Base-by-base conservation (phyloP, 2,888 invertebrate species). In the Eupelmus urozonus region DNA sequence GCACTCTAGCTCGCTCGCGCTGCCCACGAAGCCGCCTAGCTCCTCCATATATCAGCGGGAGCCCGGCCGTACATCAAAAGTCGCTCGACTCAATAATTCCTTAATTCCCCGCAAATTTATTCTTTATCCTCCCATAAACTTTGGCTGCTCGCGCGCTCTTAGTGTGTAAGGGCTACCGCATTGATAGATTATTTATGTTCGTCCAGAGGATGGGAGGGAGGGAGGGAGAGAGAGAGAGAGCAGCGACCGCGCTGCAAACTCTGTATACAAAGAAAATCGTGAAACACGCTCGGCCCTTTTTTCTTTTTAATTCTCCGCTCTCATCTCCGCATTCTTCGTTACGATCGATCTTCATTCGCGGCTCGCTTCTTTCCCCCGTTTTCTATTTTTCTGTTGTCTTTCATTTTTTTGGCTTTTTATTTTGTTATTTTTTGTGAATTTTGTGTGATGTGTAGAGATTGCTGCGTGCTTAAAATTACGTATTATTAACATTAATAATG, bases 21-120 rank as follows among this genome's bases (percentile, higher is more conserved):
- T n/a, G n/a, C n/a, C n/a, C n/a, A n/a, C n/a, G n/a, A n/a, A n/a
- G n/a, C n/a, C n/a, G n/a, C n/a, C n/a, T n/a, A n/a, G n/a, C n/a
- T n/a, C n/a, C 4, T 0, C 51, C 74, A 34, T 66, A 59, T 29
- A 66, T 74, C 66, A 49, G 51, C 18, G 16, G n/a, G 42, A 4
- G 66, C 40, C 29, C 1, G 51, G 65, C 57, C 34, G 25, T 66
- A 23, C 23, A 74, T 74, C 74, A 59, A 59, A 9, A 55, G 20
- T 7, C 20, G 1, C 53, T 59, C 74, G 70, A 55, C 70, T 70
- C 76, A 29, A 76, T 76, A 76, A 76, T 76, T 76, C 76, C 76
- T 76, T 76, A 70, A 76, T 76, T 76, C 63, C 27, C 76, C 76
- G 76, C 70, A 70, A 76, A 76, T 76, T 63, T 57, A 76, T 70